Evolutionary conservation across 2,113 vertebrate genomes (phyloP).

Genomic region (Grantiella picta): DNA sequence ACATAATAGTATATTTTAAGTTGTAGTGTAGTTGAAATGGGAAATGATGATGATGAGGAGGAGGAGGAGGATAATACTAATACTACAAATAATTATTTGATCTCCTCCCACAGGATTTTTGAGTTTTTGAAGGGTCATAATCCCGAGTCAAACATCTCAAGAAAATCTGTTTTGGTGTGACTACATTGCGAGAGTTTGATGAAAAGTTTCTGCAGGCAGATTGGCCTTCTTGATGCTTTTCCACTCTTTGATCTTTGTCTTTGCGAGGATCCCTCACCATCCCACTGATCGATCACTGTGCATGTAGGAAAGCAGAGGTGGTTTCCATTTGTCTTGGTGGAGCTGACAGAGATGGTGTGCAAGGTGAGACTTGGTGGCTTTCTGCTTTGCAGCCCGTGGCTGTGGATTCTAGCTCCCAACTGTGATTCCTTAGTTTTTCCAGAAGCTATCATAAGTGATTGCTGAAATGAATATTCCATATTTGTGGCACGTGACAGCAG

Average conservation of each 20-base stretch:
- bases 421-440: background rate
- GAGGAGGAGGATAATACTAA: background rate
- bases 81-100: background rate
- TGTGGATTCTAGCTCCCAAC: background rate
- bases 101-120: background rate
- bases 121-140: background rate
- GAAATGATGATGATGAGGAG: background rate
- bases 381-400: background rate
- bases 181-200: background rate
- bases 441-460: background rate
- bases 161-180: conserved; percentile 7
- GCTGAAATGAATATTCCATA: background rate
- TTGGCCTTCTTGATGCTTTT: background rate
- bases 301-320: background rate
- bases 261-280: conserved; percentile 14
- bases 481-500: background rate
- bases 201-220: background rate
- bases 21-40: background rate
- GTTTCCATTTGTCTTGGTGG: background rate
- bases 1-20: background rate
- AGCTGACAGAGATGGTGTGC: background rate
- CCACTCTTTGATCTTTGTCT: conserved; percentile 1
- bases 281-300: background rate
- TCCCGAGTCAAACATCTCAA: background rate
- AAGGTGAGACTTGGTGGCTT: background rate